These are phyloP conservation scores for Papilio aristodemus DNA, from an alignment of 1,140 invertebrate genomes.

Conservation along the genomic window DNA sequence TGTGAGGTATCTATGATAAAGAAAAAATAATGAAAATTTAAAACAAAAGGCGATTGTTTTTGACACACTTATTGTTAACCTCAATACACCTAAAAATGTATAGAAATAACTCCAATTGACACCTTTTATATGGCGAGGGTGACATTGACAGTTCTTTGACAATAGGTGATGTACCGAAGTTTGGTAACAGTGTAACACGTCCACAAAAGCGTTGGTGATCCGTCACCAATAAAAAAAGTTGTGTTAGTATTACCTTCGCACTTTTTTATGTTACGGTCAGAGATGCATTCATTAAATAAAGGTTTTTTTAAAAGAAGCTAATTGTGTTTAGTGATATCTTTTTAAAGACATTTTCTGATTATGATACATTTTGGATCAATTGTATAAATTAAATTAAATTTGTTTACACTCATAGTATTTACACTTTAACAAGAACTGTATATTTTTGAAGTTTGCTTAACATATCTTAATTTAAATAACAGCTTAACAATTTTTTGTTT, in stretches of 20 bases:
- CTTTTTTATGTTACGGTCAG: constrained; percentile 32
- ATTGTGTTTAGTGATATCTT: too few relatives aligned
- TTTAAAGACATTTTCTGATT: too few relatives aligned
- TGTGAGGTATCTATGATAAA: not conserved
- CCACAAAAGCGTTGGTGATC: constrained; percentile 38
- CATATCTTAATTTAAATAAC: too few relatives aligned
- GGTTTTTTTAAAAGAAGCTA: not conserved
- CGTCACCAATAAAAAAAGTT: constrained; percentile 49
- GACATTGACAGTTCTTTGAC: constrained; percentile 43
- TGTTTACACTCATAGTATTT: too few relatives aligned
- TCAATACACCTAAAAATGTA: constrained; percentile 12
- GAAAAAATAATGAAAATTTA: not conserved
- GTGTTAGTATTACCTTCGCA: constrained; percentile 54
- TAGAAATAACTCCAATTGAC: constrained; percentile 27
- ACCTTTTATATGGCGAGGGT: constrained; percentile 19
- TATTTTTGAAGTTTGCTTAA: too few relatives aligned
- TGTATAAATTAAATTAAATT: too few relatives aligned
- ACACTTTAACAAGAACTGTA: too few relatives aligned
- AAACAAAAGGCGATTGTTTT: not conserved
- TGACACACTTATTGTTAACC: constrained; percentile 25
- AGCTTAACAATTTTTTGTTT: too few relatives aligned
- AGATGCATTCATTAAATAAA: not conserved
- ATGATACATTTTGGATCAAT: too few relatives aligned
- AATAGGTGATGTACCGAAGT: constrained; percentile 40
- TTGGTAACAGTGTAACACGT: constrained; percentile 35